Percentiles rank a stretch among this genome's conserved stretches.
phyloP scores from a whole-genome alignment of 2,113 vertebrate species.

The Gopherus evgoodei region DNA sequence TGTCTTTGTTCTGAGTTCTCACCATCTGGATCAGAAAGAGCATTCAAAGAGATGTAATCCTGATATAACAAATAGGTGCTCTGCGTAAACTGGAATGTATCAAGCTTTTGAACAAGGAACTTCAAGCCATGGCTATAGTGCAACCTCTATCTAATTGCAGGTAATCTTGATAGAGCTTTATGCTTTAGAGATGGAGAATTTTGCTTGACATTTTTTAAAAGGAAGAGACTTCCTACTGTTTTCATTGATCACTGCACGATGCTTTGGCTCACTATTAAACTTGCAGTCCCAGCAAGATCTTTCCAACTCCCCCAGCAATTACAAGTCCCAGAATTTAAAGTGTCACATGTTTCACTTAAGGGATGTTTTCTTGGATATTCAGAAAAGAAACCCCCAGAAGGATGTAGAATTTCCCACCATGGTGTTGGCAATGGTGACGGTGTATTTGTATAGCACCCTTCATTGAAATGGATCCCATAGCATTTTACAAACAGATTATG shows the following conservation, averaged over 20 bases:
- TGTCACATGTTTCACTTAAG: not conserved
- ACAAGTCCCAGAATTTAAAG: not conserved
- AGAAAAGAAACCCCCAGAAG: not conserved
- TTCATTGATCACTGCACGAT: conserved; percentile 42
- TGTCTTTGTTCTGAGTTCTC: not conserved
- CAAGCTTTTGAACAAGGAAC: conserved; percentile 31
- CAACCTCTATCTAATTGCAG: conserved; percentile 4
- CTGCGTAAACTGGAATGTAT: not conserved
- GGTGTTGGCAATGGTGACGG: not conserved
- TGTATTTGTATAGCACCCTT: not conserved
- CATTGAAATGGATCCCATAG: not conserved
- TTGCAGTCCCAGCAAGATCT: not conserved
- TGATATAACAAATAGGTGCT: conserved; percentile 1
- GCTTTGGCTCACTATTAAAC: not conserved
- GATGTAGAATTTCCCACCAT: not conserved
- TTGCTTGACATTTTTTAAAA: conserved; percentile 11
- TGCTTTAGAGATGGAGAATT: conserved; percentile 29
- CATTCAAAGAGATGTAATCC: not conserved
- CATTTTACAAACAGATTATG: not conserved
- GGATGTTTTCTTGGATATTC: not conserved
- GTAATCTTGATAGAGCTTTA: conserved; percentile 8
- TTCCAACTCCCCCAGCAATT: not conserved
- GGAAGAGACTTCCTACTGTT: conserved; percentile 12
- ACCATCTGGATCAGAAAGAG: not conserved
- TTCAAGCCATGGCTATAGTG: conserved; percentile 15